These are phyloP conservation scores for Oriolus oriolus DNA, from an alignment of 2,113 vertebrate genomes.

Conservation along the genomic window DNA sequence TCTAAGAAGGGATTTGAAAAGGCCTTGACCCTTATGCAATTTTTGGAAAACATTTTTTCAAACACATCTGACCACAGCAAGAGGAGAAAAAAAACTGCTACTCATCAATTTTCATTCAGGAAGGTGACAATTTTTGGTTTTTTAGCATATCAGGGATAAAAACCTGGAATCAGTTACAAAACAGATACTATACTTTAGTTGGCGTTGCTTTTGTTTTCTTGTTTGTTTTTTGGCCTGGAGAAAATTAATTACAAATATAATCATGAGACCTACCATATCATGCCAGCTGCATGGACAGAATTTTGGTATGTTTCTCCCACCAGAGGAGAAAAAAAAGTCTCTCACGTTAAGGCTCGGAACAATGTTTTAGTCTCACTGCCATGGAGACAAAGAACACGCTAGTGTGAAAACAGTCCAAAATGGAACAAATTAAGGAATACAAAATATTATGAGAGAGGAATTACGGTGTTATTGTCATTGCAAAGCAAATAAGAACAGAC, in stretches of 20 bases:
- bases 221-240: background rate
- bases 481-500: background rate
- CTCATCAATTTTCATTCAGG: background rate
- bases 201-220: background rate
- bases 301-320: background rate
- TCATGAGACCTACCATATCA: background rate
- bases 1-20: background rate
- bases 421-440: background rate
- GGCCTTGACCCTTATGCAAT: background rate
- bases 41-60: background rate
- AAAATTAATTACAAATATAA: background rate
- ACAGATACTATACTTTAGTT: background rate
- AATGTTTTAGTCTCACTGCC: background rate
- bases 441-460: background rate
- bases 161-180: background rate
- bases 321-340: background rate
- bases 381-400: background rate
- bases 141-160: background rate
- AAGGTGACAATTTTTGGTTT: background rate
- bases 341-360: background rate
- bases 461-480: background rate
- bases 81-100: background rate
- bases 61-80: background rate
- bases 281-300: background rate
- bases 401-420: background rate